Base-by-base conservation (phyloP, 2,888 invertebrate genomes). In the Thera obeliscata region DNA sequence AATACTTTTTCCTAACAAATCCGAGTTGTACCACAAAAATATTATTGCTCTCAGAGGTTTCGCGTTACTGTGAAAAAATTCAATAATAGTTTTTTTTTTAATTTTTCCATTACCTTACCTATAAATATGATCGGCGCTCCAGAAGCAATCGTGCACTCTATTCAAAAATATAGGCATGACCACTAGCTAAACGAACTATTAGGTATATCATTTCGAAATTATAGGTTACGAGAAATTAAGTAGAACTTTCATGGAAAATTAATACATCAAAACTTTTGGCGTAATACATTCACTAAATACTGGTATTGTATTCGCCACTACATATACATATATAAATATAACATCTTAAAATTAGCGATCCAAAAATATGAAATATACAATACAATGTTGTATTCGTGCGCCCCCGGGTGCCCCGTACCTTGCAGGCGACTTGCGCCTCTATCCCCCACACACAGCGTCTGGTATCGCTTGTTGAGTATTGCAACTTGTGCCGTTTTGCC, bases 351-450 rank as follows among this genome's bases (percentile, higher is more conserved):
- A 92, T 92, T 93, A 93, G 93, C 93, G 88, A 93, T 93, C 93
- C 93, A 93, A 93, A 93, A 93, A 93, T 93, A 93, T 91, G 91
- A 93, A 93, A 92, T 93, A 93, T 93, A 91, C 93, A 90, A 92
- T 93, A 93, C 93, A 91, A 90, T 88, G 88, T 89, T 88, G 90
- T 90, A 86, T 89, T 87, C 87, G 87, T 86, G 89, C 91, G 88
- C 91, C 92, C 89, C 86, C 88, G 83, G 89, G 87, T 87, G 86
- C 82, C 81, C 79, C 79, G 79, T 81, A 77, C 81, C 79, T 76
- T 81, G 77, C 87, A 81, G 86, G 87, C 84, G 85, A 83, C 80
- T 76, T 80, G 74, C 83, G 80, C 76, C 81, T 73, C 77, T 79
- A 79, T 77, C 56, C 55, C 62, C 54, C 49, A 62, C 70, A 22